Conservation (phyloP, 2,797 vertebrate species). For the Coreius guichenoti region DNA sequence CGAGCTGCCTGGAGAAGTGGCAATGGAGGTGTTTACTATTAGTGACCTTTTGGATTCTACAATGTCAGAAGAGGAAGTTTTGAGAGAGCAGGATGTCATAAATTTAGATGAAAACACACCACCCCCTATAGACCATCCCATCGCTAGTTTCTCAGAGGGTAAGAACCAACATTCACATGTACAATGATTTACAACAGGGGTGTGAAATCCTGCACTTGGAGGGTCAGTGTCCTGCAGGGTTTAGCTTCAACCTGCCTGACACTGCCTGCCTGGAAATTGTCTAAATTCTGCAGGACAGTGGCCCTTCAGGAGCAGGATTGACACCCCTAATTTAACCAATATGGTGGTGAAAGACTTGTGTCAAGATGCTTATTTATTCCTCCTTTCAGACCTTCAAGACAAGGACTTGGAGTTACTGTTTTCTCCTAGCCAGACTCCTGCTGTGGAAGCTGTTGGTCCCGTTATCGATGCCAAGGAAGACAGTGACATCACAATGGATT, state of each 20-base stretch:
- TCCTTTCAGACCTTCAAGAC: slow-evolving; percentile 32
- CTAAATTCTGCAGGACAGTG: neutral
- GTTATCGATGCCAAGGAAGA: slow-evolving; percentile 46
- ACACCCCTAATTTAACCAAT: neutral
- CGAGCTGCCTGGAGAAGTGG: slow-evolving; percentile 59
- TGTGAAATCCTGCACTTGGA: neutral
- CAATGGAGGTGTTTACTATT: slow-evolving; percentile 45
- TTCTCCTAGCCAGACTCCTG: slow-evolving; percentile 41
- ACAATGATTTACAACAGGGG: neutral
- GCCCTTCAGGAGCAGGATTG: neutral
- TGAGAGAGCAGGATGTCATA: slow-evolving; percentile 61
- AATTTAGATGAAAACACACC: slow-evolving; percentile 69
- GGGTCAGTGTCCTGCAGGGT: neutral
- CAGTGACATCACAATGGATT: slow-evolving; percentile 41
- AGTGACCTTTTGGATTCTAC: slow-evolving; percentile 51
- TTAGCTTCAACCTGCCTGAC: neutral
- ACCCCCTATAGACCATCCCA: slow-evolving; percentile 39
- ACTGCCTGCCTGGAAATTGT: neutral
- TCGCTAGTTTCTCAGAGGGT: slow-evolving; percentile 21
- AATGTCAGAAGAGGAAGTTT: slow-evolving; percentile 48
- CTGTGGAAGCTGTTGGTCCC: slow-evolving; percentile 52
- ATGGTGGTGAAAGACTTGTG: neutral
- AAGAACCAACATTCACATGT: neutral
- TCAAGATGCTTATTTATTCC: neutral
- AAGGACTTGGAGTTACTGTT: slow-evolving; percentile 66